Conservation (phyloP, 2,888 invertebrate species). For the Limnephilus auricula region DNA sequence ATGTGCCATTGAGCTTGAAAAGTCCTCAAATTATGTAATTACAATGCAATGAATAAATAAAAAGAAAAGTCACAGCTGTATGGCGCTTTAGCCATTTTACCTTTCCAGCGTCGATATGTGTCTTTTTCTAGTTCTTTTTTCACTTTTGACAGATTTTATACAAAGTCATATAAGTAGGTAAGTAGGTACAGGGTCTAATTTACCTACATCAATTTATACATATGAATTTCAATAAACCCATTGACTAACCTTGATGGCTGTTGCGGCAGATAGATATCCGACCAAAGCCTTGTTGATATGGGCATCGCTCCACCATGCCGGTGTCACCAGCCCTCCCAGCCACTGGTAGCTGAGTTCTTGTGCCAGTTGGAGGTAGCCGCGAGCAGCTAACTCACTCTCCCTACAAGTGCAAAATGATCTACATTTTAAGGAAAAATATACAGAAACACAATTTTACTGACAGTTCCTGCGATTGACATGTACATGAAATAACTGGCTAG, state of each 20-base stretch:
- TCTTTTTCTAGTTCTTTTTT: no score
- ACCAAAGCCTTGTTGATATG: conserved; percentile 87
- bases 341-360: conserved; percentile 89
- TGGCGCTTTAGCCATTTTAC: no score
- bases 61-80: no score
- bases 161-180: neutral
- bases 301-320: conserved; percentile 87
- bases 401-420: conserved; percentile 72
- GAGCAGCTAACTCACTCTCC: conserved; percentile 84
- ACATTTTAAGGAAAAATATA: neutral
- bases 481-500: neutral
- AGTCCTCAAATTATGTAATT: no score
- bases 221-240: neutral
- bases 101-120: no score
- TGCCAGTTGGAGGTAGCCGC: conserved; percentile 81
- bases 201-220: neutral
- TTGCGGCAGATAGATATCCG: conserved; percentile 85
- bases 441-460: neutral
- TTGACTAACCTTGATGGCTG: conserved; percentile 80
- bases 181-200: neutral
- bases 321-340: conserved; percentile 86
- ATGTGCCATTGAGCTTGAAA: no score
- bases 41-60: no score
- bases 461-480: neutral
- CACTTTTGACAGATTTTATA: no score